phyloP scores from a whole-genome alignment of 2,113 vertebrate species.

The Rafetus swinhoei region DNA sequence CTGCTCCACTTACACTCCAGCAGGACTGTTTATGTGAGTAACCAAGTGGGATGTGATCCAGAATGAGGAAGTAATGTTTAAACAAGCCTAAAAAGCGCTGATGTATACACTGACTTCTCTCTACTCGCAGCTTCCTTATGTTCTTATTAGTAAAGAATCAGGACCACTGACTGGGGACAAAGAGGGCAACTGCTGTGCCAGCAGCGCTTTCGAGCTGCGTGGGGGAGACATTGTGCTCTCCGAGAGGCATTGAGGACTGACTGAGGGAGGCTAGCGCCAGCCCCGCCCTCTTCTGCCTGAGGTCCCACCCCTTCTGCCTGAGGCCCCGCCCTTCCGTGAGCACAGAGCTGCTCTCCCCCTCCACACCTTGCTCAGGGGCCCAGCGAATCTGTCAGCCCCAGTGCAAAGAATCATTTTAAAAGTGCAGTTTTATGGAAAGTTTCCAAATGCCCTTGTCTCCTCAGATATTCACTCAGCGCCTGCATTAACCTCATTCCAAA shows the following conservation, averaged over 20 bases:
- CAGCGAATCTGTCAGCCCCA: too few relatives aligned
- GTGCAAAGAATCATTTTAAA: constrained; percentile 35
- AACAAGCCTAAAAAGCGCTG: neutral
- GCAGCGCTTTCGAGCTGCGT: too few relatives aligned
- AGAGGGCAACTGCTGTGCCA: too few relatives aligned
- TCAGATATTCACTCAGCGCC: neutral
- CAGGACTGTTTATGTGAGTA: neutral
- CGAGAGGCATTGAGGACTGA: too few relatives aligned
- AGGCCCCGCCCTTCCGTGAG: too few relatives aligned
- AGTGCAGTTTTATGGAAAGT: neutral
- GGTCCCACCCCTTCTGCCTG: too few relatives aligned
- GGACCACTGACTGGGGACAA: too few relatives aligned
- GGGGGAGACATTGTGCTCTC: too few relatives aligned
- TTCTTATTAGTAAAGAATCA: constrained; percentile 22
- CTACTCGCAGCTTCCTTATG: neutral
- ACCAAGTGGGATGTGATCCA: neutral
- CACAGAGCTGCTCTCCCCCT: too few relatives aligned
- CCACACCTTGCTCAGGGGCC: too few relatives aligned
- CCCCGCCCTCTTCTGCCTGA: too few relatives aligned
- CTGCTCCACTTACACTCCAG: neutral
- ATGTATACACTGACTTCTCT: constrained; percentile 2
- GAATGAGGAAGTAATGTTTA: neutral
- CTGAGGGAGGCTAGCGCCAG: too few relatives aligned
- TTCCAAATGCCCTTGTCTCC: neutral
- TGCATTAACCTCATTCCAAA: constrained; percentile 63